Evolutionary conservation across 2,888 invertebrate genomes (phyloP).

Genomic region (Myopa tessellatipennis): DNA sequence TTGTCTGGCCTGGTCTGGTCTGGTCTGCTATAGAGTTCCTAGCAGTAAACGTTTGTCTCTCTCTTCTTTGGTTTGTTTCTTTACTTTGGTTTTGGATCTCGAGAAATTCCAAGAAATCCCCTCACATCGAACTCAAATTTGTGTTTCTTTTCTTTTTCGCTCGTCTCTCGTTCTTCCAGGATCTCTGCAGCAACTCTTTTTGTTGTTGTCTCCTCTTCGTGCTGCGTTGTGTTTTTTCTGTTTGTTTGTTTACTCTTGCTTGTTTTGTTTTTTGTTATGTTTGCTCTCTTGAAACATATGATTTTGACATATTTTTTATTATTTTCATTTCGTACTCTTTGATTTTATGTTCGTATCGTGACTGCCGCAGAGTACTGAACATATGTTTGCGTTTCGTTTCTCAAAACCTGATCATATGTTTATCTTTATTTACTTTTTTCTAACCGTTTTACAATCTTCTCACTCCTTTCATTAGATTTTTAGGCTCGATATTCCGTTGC

Average conservation of each 20-base stretch:
- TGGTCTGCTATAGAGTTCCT: neutral
- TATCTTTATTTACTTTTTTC: conserved; percentile 11
- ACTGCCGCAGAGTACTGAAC: conserved; percentile 3
- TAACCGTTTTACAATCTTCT: conserved; percentile 14
- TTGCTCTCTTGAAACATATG: conserved; percentile 13
- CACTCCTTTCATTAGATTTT: neutral
- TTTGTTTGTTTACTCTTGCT: neutral
- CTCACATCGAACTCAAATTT: conserved; percentile 14
- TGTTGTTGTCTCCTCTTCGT: neutral
- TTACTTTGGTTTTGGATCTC: conserved; percentile 8
- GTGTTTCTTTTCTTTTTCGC: neutral
- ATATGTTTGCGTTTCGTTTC: conserved; percentile 18
- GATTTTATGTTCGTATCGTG: conserved; percentile 1
- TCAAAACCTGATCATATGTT: conserved; percentile 19
- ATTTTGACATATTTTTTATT: conserved; percentile 3
- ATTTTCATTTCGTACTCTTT: neutral
- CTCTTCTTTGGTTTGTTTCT: neutral
- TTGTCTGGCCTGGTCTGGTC: conserved; percentile 2
- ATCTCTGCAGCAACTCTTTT: conserved; percentile 13
- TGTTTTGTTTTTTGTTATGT: conserved; percentile 1
- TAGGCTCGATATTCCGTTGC: neutral
- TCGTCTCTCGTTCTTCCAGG: neutral
- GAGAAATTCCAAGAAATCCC: conserved; percentile 36
- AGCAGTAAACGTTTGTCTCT: too few species aligned
- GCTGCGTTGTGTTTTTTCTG: neutral